Percentiles rank a stretch among this genome's conserved stretches.
These are phyloP conservation scores for Osmerus eperlanus DNA, from an alignment of 2,113 vertebrate genomes.

Conservation along the genomic window DNA sequence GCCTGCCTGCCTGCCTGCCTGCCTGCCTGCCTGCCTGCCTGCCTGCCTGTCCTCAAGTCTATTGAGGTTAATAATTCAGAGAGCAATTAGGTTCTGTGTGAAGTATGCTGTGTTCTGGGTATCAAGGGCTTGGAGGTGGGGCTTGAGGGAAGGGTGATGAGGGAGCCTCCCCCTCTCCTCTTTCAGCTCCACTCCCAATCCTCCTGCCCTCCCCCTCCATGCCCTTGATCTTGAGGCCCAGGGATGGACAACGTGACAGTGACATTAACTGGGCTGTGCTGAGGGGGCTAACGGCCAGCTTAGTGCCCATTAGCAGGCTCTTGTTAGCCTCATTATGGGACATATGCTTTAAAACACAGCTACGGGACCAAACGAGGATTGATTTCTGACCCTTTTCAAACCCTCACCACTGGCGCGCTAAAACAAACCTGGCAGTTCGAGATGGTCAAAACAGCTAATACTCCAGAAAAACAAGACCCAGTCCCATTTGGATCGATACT, in stretches of 20 bases:
- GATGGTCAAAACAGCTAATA: slow-evolving; percentile 21
- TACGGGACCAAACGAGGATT: slow-evolving; percentile 68
- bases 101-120: slow-evolving; percentile 43
- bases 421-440: slow-evolving; percentile 69
- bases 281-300: slow-evolving; percentile 52
- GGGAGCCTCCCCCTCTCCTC: background rate
- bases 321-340: slow-evolving; percentile 83
- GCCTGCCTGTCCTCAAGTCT: slow-evolving; percentile 18
- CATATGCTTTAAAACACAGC: slow-evolving; percentile 85
- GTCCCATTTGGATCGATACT: slow-evolving; percentile 38
- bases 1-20: too few relatives aligned
- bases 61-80: slow-evolving; percentile 64
- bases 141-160: slow-evolving; percentile 13
- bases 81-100: slow-evolving; percentile 48
- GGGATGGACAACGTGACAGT: slow-evolving; percentile 67
- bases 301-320: slow-evolving; percentile 77
- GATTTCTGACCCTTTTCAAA: slow-evolving; percentile 59
- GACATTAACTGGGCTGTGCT: slow-evolving; percentile 73
- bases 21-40: too few relatives aligned
- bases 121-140: background rate
- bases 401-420: slow-evolving; percentile 50
- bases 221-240: slow-evolving; percentile 66
- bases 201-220: background rate
- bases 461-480: slow-evolving; percentile 18
- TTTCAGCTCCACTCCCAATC: background rate